These are phyloP conservation scores for Nannoperca obscura DNA, from an alignment of 2,797 vertebrate species.

Conservation along the genomic window DNA sequence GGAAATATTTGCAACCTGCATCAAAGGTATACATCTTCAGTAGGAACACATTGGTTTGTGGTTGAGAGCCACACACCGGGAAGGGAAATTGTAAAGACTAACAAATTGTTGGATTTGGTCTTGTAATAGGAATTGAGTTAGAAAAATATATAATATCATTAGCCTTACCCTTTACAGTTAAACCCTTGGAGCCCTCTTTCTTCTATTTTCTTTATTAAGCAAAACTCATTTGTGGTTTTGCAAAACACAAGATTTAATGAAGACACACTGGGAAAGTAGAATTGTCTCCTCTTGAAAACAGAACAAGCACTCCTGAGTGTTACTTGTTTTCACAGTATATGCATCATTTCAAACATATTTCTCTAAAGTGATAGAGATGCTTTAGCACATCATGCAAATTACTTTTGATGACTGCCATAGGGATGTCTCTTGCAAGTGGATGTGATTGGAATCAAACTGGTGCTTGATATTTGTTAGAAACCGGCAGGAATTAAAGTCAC, in stretches of 20 bases:
- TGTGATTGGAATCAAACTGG: slow-evolving; percentile 72
- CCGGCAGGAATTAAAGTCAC: slow-evolving; percentile 74
- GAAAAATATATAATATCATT: too few relatives aligned
- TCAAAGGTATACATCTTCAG: too few relatives aligned
- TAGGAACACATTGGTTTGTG: too few relatives aligned
- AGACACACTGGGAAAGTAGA: slow-evolving; percentile 19
- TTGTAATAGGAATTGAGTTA: too few relatives aligned
- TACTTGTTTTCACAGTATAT: slow-evolving; percentile 12
- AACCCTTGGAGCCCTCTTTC: not conserved
- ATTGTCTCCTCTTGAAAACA: slow-evolving; percentile 12
- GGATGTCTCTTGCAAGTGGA: slow-evolving; percentile 48
- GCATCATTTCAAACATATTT: slow-evolving; percentile 56
- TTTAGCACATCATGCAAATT: slow-evolving; percentile 65
- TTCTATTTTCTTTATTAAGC: not conserved
- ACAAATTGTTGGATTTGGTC: too few relatives aligned
- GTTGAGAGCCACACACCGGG: too few relatives aligned
- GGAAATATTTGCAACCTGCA: too few relatives aligned
- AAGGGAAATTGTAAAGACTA: too few relatives aligned
- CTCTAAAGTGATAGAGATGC: slow-evolving; percentile 47
- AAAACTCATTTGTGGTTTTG: not conserved
- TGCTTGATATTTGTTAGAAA: slow-evolving; percentile 75
- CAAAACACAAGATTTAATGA: slow-evolving; percentile 1
- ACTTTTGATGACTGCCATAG: slow-evolving; percentile 65
- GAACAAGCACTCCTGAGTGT: slow-evolving; percentile 18
- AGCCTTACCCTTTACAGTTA: not conserved